These are phyloP conservation scores for Gallinago stenura DNA, from an alignment of 2,797 vertebrate species.

Conservation along the genomic window DNA sequence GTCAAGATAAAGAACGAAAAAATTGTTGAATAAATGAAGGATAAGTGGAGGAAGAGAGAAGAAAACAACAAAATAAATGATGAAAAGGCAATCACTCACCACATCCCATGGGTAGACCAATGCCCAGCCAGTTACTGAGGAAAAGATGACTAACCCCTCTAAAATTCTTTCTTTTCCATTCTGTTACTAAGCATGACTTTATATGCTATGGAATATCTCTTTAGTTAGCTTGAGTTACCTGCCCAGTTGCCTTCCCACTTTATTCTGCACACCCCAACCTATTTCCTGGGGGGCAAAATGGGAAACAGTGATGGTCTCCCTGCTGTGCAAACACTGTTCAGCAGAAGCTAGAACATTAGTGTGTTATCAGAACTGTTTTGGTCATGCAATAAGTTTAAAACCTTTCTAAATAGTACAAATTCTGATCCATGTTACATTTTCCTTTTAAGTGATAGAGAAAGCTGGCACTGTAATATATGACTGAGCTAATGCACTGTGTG, in stretches of 20 bases:
- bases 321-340: neutral
- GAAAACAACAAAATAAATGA: neutral
- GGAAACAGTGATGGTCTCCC: neutral
- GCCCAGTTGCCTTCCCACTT: neutral
- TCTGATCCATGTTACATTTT: neutral
- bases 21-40: neutral
- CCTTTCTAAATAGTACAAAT: neutral
- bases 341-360: neutral
- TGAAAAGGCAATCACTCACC: neutral
- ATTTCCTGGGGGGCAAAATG: neutral
- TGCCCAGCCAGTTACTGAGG: neutral
- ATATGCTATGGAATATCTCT: neutral
- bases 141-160: neutral
- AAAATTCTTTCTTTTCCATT: neutral
- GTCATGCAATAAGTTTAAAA: neutral
- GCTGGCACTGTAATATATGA: neutral
- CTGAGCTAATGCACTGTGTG: neutral
- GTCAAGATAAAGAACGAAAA: neutral
- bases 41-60: neutral
- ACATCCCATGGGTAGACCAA: accelerated
- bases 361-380: neutral
- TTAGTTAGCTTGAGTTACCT: neutral
- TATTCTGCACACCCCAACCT: neutral
- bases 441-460: neutral
- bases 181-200: neutral